Base-by-base conservation (phyloP, 1,140 invertebrate species). In the Drosophila sechellia region DNA sequence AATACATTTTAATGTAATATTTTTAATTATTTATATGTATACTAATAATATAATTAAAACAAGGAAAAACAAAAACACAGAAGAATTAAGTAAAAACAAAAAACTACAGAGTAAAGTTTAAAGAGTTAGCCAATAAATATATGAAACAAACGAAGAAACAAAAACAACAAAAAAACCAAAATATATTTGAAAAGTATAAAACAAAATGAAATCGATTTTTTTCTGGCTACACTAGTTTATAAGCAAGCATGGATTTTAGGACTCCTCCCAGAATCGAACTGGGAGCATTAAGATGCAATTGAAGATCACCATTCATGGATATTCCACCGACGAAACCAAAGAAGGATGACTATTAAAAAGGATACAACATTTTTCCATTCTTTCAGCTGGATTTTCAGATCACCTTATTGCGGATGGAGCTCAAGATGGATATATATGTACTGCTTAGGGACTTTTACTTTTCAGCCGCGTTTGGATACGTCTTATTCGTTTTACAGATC, bases 11-110 rank as follows among this genome's bases (percentile, higher is more conserved):
- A 91, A 91, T 91, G 90, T 91, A 91, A 91, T 91, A 91, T 91
- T 91, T 91, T 91, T 90, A 91, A 91, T 89, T 91, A 91, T 91
- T 91, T 91, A 91, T 91, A 91, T 91, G 90, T 91, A 91, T 91
- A 91, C 90, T 91, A 91, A 91, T 86, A 89, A 85, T 90, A 83
- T 83, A 81, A 90, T 90, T 80, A 90, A 84, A 87, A 58, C 48
- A 61, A 73, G 71, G 84, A 81, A 64, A 75, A 68, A 73, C 75
- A 76, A 50, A 83, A 80, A 77, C 69, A 58, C 35, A 76, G 53
- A 74, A 61, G 78, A 70, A 89, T 56, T 76, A 79, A 69, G 68
- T 78, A 86, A 84, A 81, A 90, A 76, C 59, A 90, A 89, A 84
- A 86, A 86, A 85, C 72, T 90, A 84, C 76, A 86, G 84, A 89